These are phyloP conservation scores for Pagetopsis macropterus DNA, from an alignment of 2,797 vertebrate genomes.

Conservation along the genomic window DNA sequence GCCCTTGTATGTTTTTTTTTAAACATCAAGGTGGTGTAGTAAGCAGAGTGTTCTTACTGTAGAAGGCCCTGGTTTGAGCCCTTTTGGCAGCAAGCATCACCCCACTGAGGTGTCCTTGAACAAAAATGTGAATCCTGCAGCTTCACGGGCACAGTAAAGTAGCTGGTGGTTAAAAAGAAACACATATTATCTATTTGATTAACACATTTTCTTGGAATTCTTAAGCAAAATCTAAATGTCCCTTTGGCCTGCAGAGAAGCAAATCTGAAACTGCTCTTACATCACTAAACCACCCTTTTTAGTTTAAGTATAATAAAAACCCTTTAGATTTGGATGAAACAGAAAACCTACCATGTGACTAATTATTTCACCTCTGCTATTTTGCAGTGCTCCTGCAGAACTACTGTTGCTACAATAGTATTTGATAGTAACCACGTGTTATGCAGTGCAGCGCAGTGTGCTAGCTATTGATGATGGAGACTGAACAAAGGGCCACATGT, in stretches of 20 bases:
- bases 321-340: not conserved
- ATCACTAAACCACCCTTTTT: not conserved
- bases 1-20: slow-evolving; percentile 68
- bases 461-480: slow-evolving; percentile 16
- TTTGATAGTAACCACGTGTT: slow-evolving; percentile 23
- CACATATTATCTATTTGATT: not conserved
- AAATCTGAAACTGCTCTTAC: not conserved
- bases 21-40: slow-evolving; percentile 32
- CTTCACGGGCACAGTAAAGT: slow-evolving; percentile 11
- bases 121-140: slow-evolving; percentile 32
- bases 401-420: slow-evolving; percentile 1
- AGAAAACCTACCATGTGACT: not conserved
- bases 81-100: slow-evolving; percentile 38
- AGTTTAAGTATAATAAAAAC: not conserved
- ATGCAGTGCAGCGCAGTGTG: slow-evolving; percentile 4
- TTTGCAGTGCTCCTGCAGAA: not conserved
- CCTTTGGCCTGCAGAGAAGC: not conserved
- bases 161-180: slow-evolving; percentile 5
- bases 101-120: slow-evolving; percentile 65
- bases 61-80: slow-evolving; percentile 28
- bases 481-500: slow-evolving; percentile 46
- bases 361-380: not conserved
- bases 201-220: not conserved
- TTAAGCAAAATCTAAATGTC: not conserved
- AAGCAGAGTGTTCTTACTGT: slow-evolving; percentile 47